Percentiles rank a stretch among this genome's conserved stretches.
phyloP scores from a whole-genome alignment of 1,140 invertebrate genomes.

The Pseudomyrmex sp. region DNA sequence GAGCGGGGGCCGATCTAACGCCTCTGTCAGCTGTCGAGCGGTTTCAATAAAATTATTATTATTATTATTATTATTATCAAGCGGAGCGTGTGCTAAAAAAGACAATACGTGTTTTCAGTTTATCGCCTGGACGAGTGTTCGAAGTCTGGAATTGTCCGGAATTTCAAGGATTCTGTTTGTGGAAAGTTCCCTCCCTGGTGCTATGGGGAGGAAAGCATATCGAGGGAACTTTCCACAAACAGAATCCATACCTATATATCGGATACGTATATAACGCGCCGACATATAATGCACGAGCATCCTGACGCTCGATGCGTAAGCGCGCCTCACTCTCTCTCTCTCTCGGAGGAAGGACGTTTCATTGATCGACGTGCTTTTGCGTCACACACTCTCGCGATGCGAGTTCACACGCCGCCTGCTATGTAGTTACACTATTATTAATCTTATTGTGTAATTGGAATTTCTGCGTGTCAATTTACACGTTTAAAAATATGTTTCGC shows the following conservation, averaged over 20 bases:
- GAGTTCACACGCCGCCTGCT: background rate
- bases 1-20: background rate
- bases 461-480: too few species aligned
- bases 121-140: too few species aligned
- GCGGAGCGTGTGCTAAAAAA: too few species aligned
- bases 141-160: too few species aligned
- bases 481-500: too few species aligned
- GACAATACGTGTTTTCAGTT: too few species aligned
- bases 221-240: too few species aligned
- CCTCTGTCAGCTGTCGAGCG: background rate
- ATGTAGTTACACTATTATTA: background rate
- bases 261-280: background rate
- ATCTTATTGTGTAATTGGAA: too few species aligned
- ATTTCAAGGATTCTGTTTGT: too few species aligned
- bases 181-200: too few species aligned
- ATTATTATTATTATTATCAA: too few species aligned
- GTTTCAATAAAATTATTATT: background rate
- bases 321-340: background rate
- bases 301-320: constrained; percentile 29
- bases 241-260: background rate
- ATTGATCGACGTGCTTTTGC: constrained; percentile 53
- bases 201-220: too few species aligned
- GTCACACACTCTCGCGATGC: background rate
- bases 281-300: background rate
- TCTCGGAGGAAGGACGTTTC: constrained; percentile 23